Conservation (phyloP, 2,888 invertebrate genomes). For the Philereme transversata region DNA sequence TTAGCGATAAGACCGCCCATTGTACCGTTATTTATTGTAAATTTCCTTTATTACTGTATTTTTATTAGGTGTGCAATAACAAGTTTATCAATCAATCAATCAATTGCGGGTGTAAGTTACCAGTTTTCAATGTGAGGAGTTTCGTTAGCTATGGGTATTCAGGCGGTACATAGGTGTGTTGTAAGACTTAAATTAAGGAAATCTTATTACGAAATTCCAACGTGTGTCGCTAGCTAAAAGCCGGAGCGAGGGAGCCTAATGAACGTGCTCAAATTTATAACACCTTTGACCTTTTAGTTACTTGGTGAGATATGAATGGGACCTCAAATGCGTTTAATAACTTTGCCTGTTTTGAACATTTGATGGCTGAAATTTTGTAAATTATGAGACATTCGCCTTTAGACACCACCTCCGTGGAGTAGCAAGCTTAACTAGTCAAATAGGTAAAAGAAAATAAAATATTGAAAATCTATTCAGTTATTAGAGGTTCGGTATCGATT, state of each 20-base stretch:
- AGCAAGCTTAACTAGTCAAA: too few relatives aligned
- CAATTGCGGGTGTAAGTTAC: too few relatives aligned
- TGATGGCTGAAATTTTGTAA: slow-evolving; percentile 6
- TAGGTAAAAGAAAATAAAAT: too few relatives aligned
- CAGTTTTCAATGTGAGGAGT: not conserved
- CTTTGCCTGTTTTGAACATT: slow-evolving; percentile 32
- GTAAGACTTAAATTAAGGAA: slow-evolving; percentile 76
- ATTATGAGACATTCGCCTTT: too few relatives aligned
- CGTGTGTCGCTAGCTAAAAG: slow-evolving; percentile 77
- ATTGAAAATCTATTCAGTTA: too few relatives aligned
- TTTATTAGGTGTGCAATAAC: too few relatives aligned
- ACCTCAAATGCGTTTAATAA: slow-evolving; percentile 59
- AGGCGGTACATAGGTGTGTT: slow-evolving; percentile 37
- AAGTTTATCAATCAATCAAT: too few relatives aligned
- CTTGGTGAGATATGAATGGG: slow-evolving; percentile 61
- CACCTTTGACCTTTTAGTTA: slow-evolving; percentile 74
- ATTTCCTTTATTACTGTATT: too few relatives aligned
- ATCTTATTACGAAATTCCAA: slow-evolving; percentile 82
- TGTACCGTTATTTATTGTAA: too few relatives aligned
- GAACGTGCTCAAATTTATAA: slow-evolving; percentile 81
- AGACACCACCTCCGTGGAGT: too few relatives aligned
- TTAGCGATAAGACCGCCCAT: too few relatives aligned
- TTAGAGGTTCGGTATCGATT: too few relatives aligned
- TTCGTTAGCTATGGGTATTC: not conserved
- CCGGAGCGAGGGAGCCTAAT: slow-evolving; percentile 70